These are phyloP conservation scores for Drosophila niveifrons DNA, from an alignment of 2,888 invertebrate species.

Conservation along the genomic window DNA sequence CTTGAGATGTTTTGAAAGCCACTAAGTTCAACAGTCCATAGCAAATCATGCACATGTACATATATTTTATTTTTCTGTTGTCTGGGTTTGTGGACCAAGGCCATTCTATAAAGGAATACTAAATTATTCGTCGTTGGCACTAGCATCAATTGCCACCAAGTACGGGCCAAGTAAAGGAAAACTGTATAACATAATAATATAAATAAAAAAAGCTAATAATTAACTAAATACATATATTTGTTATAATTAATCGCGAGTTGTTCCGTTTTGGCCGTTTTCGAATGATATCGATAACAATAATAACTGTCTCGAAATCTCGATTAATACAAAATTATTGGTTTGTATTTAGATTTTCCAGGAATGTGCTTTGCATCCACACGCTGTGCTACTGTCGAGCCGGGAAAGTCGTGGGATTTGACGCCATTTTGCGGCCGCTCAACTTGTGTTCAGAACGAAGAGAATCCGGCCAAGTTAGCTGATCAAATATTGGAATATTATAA, in stretches of 20 bases:
- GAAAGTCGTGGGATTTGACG: slow-evolving; percentile 93
- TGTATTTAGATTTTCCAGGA: slow-evolving; percentile 91
- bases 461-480: slow-evolving; percentile 86
- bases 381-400: slow-evolving; percentile 94
- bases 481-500: not conserved
- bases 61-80: not conserved
- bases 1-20: slow-evolving; percentile 43
- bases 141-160: too few relatives aligned
- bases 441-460: slow-evolving; percentile 92
- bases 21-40: slow-evolving; percentile 4
- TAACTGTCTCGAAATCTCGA: not conserved
- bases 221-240: too few relatives aligned
- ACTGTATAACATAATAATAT: too few relatives aligned
- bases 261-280: too few relatives aligned
- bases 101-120: too few relatives aligned
- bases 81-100: too few relatives aligned
- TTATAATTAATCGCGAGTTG: too few relatives aligned
- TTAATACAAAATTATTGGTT: not conserved
- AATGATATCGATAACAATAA: not conserved
- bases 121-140: too few relatives aligned
- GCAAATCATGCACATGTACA: not conserved
- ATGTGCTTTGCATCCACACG: slow-evolving; percentile 96
- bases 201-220: too few relatives aligned
- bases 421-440: slow-evolving; percentile 97
- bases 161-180: too few relatives aligned